phyloP scores from a whole-genome alignment of 2,113 vertebrate genomes.

The Pipa parva region DNA sequence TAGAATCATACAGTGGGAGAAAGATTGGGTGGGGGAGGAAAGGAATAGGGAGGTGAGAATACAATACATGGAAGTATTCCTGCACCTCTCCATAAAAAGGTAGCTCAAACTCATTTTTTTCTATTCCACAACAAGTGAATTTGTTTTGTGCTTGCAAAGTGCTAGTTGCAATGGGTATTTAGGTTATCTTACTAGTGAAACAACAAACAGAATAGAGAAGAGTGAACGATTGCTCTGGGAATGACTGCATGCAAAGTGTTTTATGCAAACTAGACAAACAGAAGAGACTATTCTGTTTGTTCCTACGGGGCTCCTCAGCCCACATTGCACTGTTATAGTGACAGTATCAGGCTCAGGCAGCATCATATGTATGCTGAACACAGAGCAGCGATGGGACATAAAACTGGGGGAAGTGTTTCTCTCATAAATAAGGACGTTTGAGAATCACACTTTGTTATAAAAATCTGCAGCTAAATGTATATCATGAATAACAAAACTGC shows the following conservation, averaged over 20 bases:
- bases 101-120: too few relatives aligned
- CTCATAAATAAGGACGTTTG: not conserved
- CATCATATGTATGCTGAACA: not conserved
- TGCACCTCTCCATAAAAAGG: too few relatives aligned
- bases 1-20: too few relatives aligned
- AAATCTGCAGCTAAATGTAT: not conserved
- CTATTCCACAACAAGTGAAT: too few relatives aligned
- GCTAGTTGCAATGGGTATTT: too few relatives aligned
- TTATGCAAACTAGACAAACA: conserved; percentile 27
- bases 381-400: not conserved
- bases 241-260: conserved; percentile 20
- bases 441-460: not conserved
- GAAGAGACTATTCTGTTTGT: conserved; percentile 9
- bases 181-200: not conserved
- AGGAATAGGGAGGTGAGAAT: too few relatives aligned
- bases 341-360: conserved; percentile 1
- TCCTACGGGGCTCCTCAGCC: conserved; percentile 8
- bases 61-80: too few relatives aligned
- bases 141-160: too few relatives aligned
- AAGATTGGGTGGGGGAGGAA: too few relatives aligned
- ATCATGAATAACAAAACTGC: too few relatives aligned
- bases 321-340: conserved; percentile 3
- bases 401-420: not conserved
- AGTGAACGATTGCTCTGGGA: not conserved
- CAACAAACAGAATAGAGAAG: conserved; percentile 10